Evolutionary conservation across 2,888 invertebrate species (phyloP), one percentile per base, ranked within the genome.

Genomic region (Tenthredo amoena): DNA sequence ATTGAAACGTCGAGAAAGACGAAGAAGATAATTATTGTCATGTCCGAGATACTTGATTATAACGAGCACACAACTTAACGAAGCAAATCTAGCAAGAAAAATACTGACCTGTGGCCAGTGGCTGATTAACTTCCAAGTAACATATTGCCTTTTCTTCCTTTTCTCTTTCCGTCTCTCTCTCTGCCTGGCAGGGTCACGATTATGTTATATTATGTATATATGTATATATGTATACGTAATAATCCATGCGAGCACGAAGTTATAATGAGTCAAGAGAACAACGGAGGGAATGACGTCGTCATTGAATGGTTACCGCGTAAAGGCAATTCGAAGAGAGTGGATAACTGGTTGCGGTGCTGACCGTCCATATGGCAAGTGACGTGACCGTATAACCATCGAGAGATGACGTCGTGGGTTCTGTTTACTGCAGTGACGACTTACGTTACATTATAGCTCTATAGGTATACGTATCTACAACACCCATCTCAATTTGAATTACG

Each of bases 281-380:
- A 37, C 68, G 68, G 50, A 83, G 47, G 68, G 83, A 83, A 68
- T 83, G 83, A 83, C 83, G 83, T 83, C 43, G 83, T 47, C 81
- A 68, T 71, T 34, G 47, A 83, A 71, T 71, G 21, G 68, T 83
- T 68, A 83, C 65, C 34, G 34, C 34, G 83, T 83, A 71, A 47
- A 68, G n/a, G 15, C 40, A 37, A 83, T n/a, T 68, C 47, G 71
- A 83, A 50, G 83, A 68, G 83, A 83, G 43, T 83, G 83, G 83
- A 83, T 83, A 83, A 71, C 83, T 83, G 83, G 83, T 83, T 83
- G 83, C 21, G 18, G 83, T 58, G 18, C 68, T 68, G 47, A 83
- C 26, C 68, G 83, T 83, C 43, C 68, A 47, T 68, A 34, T 71
- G 71, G 83, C 83, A 71, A 83, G 62, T 81, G 81, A 81, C 81